Evolutionary conservation across 2,113 vertebrate species (phyloP), one percentile per base, ranked within the genome.

Genomic region (Copsychus sechellarum): DNA sequence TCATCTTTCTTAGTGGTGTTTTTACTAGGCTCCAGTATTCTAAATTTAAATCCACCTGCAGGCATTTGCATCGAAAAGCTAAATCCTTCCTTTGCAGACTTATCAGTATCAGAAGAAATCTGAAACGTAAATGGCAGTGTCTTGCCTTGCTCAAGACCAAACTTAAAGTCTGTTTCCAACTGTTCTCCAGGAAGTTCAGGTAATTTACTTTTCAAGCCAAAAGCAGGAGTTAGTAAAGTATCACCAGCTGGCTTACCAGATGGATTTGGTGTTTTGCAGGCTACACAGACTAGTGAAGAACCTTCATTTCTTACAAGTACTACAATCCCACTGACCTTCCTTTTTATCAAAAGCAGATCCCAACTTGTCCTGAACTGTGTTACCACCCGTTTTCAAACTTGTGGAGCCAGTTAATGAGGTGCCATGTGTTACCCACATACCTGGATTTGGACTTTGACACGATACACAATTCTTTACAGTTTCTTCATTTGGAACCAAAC

Each of bases 11-110:
- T 97, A 58, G 79, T 18, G 40, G 74, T 66, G 94, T 96, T 98
- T 78, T 98, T 97, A 87, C 33, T 93, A 31, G 97, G 20, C 5
- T 99, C 99, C 71, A 98, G 97, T 97, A 98, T 98, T n/a, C 99
- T 99, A 98, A 99, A 99, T 90, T 98, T 99, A 96, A 99, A 99
- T 20, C 98, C 98, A 45, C 83, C 94, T 72, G 95, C 15, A 91
- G 98, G 89, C 9, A 72, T 28, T 50, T 98, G 97, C 94, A 98
- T 95, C 77, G 98, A 97, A 97, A 99, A 99, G 56, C 96, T 98
- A 96, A 99, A 99, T 26, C 97, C 97, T 70, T 98, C 97, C 94
- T 97, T 97, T 66, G 96, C 48, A 72, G 96, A n/a, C 50, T 97
- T 98, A 17, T 97, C 98, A 91, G 92, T 76, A 83, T 90, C 97